A percentile compares a stretch with the other conserved stretches of the same genome.
Conservation (phyloP, 1,140 invertebrate genomes). For the Neodiprion lecontei region DNA sequence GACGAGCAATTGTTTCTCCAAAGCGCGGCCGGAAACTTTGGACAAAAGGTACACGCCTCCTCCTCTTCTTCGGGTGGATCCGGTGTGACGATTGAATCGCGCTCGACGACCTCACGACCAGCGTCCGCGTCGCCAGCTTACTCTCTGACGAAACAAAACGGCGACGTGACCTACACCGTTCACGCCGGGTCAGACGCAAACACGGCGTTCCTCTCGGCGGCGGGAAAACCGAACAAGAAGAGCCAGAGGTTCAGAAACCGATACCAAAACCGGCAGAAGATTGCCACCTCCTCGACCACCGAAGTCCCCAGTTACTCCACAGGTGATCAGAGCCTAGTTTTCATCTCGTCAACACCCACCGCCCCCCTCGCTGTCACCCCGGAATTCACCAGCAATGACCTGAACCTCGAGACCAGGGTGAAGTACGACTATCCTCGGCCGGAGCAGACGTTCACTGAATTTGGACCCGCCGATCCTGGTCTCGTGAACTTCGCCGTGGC, state of each 20-base stretch:
- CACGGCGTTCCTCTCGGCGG: background rate
- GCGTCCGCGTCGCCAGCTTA: background rate
- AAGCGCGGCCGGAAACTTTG: slow-evolving; percentile 1
- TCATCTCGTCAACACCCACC: background rate
- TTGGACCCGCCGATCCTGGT: background rate
- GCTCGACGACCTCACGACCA: slow-evolving; percentile 12
- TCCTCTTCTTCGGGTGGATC: background rate
- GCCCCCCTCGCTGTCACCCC: background rate
- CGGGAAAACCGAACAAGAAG: background rate
- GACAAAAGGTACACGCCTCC: background rate
- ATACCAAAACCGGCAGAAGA: background rate
- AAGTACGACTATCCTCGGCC: background rate
- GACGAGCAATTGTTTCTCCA: background rate
- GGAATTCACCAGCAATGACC: background rate
- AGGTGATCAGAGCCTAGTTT: no score
- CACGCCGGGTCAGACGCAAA: slow-evolving; percentile 12
- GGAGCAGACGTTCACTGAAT: background rate
- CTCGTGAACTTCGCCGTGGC: background rate
- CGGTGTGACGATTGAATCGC: background rate
- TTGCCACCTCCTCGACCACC: background rate
- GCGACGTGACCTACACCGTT: background rate
- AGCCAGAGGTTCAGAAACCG: background rate
- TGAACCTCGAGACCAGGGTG: background rate
- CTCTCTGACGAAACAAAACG: background rate
- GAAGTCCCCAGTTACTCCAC: background rate